Evolutionary conservation across 2,797 vertebrate genomes (phyloP), one percentile per base, ranked within the genome.

Genomic region (Tauraco hartlaubi): DNA sequence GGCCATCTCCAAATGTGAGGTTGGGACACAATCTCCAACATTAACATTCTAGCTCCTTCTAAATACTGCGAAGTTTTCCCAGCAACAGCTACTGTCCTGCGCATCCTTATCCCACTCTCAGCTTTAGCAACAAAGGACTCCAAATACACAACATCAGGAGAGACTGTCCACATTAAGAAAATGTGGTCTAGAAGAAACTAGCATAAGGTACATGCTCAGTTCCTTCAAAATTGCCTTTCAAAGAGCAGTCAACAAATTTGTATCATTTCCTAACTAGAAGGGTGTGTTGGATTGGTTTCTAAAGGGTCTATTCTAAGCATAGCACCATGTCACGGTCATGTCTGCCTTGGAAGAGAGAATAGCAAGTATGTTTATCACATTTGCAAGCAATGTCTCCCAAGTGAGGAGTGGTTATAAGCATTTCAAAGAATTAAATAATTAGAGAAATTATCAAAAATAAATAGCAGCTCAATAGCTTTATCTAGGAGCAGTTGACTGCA

Each of bases 381-480:
- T 83, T 76, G 31, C 43, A 75, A 52, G 7, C 4, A 78, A 28
- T 43, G 7, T 41, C 43, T 39, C 14, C 21, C 33, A 85, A n/a
- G 33, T 61, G 5, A 77, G 28, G 7, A 49, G 10, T 7, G 6
- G 10, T 49, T 88, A 71, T 10, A 55, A 63, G 12, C 26, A 72
- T 63, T 75, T 63, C 4, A 55, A 84, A 48, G 6, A 63, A 52
- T 8, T 64, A 21, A 74, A 92, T 55, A 61, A 20, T 26, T 16
- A 51, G 20, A 78, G 15, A 43, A 62, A 46, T 59, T 78, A 58
- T 79, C 39, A 71, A n/a, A 88, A 91, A 93, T 66, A 81, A 81
- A 74, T 25, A 83, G 21, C 12, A 56, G 5, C 12, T 89, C 16
- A 64, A 18, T 26, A 56, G 21, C 4, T 15, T 58, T 62, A 23